Conservation (phyloP, 92 coral and sea anemone genomes). For the Chrysogorgia sp. region DNA sequence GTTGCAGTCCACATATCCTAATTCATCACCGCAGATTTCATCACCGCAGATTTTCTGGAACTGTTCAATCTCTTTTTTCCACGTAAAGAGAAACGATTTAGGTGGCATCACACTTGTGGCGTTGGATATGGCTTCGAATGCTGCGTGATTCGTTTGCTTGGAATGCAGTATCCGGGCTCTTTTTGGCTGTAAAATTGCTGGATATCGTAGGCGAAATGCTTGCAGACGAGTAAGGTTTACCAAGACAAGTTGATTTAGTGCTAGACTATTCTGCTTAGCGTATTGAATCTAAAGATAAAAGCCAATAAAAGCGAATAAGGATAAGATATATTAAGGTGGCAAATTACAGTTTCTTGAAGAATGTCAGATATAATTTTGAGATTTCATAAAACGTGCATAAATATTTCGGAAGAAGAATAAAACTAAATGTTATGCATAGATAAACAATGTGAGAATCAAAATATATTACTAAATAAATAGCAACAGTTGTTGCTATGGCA, state of each 20-base stretch:
- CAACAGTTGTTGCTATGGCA: too few species aligned
- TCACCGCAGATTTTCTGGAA: conserved; percentile 8
- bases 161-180: conserved; percentile 25
- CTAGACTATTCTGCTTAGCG: conserved; percentile 34
- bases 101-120: conserved; percentile 25
- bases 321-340: too few species aligned
- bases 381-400: too few species aligned
- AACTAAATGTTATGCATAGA: too few species aligned
- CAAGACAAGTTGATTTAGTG: conserved; percentile 17
- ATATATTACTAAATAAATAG: too few species aligned
- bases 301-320: neutral
- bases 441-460: too few species aligned
- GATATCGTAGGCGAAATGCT: conserved; percentile 33
- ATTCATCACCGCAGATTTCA: neutral
- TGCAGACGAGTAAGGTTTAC: conserved; percentile 33
- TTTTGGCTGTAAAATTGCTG: conserved; percentile 30
- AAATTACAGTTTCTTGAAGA: too few species aligned
- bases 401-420: too few species aligned
- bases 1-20: conserved; percentile 5
- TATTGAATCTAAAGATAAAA: conserved; percentile 25
- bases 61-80: conserved; percentile 37
- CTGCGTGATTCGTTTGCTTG: conserved; percentile 15
- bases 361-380: too few species aligned
- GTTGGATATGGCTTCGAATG: conserved; percentile 13
- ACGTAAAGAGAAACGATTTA: conserved; percentile 5